Evolutionary conservation across 37 sponge, comb jelly and placozoan species (phyloP).

Genomic region (Beroe forskalii): DNA sequence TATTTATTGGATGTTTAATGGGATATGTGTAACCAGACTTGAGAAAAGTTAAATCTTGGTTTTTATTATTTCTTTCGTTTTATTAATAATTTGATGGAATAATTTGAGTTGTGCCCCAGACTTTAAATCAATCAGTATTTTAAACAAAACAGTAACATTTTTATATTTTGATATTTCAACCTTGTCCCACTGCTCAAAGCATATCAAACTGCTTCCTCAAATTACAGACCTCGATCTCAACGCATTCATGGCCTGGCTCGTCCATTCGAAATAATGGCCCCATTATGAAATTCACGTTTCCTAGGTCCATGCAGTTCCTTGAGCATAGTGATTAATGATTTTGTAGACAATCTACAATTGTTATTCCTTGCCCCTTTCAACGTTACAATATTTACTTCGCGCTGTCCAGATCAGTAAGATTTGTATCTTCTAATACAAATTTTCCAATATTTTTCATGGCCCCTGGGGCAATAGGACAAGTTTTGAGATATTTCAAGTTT

Average conservation of each 20-base stretch:
- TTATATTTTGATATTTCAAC: conserved; percentile 5
- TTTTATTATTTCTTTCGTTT: conserved; percentile 56
- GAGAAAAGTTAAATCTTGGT: conserved; percentile 59
- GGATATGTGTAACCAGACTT: conserved; percentile 5
- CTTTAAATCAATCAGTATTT: conserved; percentile 47
- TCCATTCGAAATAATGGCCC: too few species aligned
- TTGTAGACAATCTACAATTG: not conserved
- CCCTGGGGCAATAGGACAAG: not conserved
- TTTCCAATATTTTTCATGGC: too few species aligned
- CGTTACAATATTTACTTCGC: too few species aligned
- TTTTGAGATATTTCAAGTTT: not conserved
- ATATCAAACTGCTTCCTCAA: too few species aligned
- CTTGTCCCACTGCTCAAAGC: not conserved
- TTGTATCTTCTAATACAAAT: too few species aligned
- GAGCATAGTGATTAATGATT: too few species aligned
- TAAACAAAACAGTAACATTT: conserved; percentile 55
- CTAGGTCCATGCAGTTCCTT: too few species aligned
- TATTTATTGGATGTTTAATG: conserved; percentile 61
- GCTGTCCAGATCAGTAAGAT: too few species aligned
- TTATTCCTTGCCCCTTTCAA: not conserved
- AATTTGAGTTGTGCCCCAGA: conserved; percentile 61
- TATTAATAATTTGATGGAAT: conserved; percentile 60
- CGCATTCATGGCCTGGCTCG: too few species aligned
- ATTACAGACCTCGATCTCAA: too few species aligned
- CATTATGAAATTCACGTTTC: too few species aligned